Evolutionary conservation across 2,797 vertebrate genomes (phyloP).

Genomic region (Mallotus villosus): DNA sequence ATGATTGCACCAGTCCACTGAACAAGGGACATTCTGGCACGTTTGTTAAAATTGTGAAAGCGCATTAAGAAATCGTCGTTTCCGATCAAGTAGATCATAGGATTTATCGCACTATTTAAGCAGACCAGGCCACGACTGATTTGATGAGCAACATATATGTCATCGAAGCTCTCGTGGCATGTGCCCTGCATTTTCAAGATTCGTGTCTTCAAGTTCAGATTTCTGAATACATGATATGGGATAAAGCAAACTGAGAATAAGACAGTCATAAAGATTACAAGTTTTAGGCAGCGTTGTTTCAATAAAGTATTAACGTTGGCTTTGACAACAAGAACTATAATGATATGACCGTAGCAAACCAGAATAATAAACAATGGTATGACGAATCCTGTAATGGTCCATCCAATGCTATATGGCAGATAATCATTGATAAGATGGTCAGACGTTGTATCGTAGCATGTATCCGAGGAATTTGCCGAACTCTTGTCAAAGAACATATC

Average conservation of each 20-base stretch:
- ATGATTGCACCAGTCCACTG: slow-evolving; percentile 6
- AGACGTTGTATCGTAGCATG: slow-evolving; percentile 73
- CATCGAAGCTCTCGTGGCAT: slow-evolving; percentile 52
- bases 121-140: slow-evolving; percentile 76
- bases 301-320: slow-evolving; percentile 63
- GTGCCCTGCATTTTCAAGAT: slow-evolving; percentile 46
- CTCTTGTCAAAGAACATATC: slow-evolving; percentile 77
- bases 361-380: slow-evolving; percentile 74
- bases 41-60: slow-evolving; percentile 39
- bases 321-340: slow-evolving; percentile 68
- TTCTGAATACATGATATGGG: slow-evolving; percentile 79
- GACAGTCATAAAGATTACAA: slow-evolving; percentile 71
- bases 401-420: slow-evolving; percentile 60
- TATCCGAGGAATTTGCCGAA: fast-evolving
- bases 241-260: slow-evolving; percentile 81
- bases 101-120: slow-evolving; percentile 81
- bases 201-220: slow-evolving; percentile 73
- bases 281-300: slow-evolving; percentile 72
- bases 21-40: slow-evolving; percentile 36
- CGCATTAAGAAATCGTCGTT: slow-evolving; percentile 67
- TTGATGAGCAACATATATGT: slow-evolving; percentile 77
- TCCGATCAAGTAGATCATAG: slow-evolving; percentile 76
- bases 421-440: slow-evolving; percentile 42
- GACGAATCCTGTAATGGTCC: slow-evolving; percentile 72
- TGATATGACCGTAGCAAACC: slow-evolving; percentile 75